A percentile compares a stretch with the other conserved stretches of the same genome.
phyloP scores from a whole-genome alignment of 2,888 invertebrate species.

The Tuberolachnus salignus region DNA sequence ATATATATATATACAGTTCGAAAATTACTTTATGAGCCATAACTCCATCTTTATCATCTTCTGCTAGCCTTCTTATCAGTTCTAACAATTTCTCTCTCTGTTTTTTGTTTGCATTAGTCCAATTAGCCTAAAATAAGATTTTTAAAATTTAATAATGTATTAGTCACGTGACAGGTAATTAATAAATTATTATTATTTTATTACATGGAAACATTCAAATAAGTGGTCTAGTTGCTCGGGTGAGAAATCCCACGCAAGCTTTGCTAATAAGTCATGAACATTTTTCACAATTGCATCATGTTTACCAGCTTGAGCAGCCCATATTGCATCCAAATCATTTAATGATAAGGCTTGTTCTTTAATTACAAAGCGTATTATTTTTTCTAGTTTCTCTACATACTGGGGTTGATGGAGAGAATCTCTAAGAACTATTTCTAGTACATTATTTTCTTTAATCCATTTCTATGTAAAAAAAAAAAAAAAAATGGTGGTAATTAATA shows the following conservation, averaged over 20 bases:
- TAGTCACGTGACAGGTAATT: not conserved
- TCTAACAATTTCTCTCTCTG: conserved; percentile 94
- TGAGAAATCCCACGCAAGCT: conserved; percentile 97
- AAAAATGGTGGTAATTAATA: no score
- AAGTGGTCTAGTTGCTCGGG: conserved; percentile 96
- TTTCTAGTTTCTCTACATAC: conserved; percentile 96
- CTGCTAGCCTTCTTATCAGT: conserved; percentile 90
- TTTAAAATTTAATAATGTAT: not conserved
- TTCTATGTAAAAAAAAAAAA: conserved; percentile 69
- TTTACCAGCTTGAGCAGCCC: conserved; percentile 96
- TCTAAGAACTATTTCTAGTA: conserved; percentile 90
- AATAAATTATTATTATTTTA: not conserved
- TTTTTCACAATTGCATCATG: conserved; percentile 99
- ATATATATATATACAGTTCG: not conserved
- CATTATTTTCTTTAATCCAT: conserved; percentile 96
- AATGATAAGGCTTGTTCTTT: conserved; percentile 88
- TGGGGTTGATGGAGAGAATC: conserved; percentile 97
- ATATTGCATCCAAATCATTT: conserved; percentile 91
- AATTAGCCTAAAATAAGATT: conserved; percentile 71
- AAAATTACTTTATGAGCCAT: conserved; percentile 90
- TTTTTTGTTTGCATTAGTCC: conserved; percentile 94
- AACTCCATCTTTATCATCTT: conserved; percentile 97
- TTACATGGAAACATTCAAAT: conserved; percentile 91
- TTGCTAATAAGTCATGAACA: conserved; percentile 93
- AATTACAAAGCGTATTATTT: conserved; percentile 95